Evolutionary conservation across 2,113 vertebrate species (phyloP).

Genomic region (Bufo bufo): DNA sequence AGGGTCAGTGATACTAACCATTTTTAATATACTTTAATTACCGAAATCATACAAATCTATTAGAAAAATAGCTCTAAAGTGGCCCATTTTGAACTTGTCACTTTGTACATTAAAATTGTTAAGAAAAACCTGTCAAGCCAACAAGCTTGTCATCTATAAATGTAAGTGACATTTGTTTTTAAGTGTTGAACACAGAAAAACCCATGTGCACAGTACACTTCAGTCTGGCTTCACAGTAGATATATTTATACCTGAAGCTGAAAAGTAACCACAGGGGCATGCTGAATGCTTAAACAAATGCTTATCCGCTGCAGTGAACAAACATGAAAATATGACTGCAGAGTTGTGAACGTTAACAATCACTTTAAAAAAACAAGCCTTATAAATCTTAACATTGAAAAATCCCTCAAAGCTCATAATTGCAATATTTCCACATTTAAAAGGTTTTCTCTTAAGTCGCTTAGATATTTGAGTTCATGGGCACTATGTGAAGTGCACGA

Average conservation of each 20-base stretch:
- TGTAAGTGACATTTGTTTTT: constrained; percentile 21
- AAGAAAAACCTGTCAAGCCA: not conserved
- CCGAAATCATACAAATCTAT: too few relatives aligned
- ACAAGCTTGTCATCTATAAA: constrained; percentile 8
- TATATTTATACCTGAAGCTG: constrained; percentile 18
- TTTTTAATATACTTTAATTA: too few relatives aligned
- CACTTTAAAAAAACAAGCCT: constrained; percentile 15
- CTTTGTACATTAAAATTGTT: constrained; percentile 15
- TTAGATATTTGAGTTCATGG: constrained; percentile 56
- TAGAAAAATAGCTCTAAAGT: too few relatives aligned
- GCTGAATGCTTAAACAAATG: not conserved
- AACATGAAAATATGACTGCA: constrained; percentile 17
- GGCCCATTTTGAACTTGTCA: not conserved
- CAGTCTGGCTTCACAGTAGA: not conserved
- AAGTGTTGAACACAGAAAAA: constrained; percentile 9
- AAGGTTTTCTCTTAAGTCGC: constrained; percentile 8
- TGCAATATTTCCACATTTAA: constrained; percentile 32
- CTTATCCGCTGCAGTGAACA: not conserved
- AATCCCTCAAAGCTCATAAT: constrained; percentile 27
- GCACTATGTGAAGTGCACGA: constrained; percentile 57
- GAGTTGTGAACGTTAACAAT: constrained; percentile 21
- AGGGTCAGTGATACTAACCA: too few relatives aligned
- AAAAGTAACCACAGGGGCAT: not conserved
- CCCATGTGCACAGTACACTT: not conserved
- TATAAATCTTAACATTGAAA: not conserved